Evolutionary conservation across 1,140 invertebrate species (phyloP), one percentile per base, ranked within the genome.

Genomic region (Nomia melanderi): DNA sequence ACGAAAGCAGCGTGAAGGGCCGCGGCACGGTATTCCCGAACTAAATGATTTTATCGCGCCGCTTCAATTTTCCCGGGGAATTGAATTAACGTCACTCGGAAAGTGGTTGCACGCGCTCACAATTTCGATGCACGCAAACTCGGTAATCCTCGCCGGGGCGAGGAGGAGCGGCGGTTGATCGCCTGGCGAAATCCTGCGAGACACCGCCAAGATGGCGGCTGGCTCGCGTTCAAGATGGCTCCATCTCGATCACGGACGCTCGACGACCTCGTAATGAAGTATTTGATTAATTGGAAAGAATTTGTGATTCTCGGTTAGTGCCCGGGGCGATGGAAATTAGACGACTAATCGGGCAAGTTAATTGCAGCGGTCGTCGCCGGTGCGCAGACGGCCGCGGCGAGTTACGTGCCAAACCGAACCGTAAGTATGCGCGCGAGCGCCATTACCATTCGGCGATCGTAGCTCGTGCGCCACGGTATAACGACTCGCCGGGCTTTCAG

Each of bases 381-480:
- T 57, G 39, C 31, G 62, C 39, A 59, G 47, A 41, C 29, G 17
- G 7, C 39, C 31, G 23, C 44, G 31, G n/a, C 70, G 57, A 81
- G 79, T 74, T 82, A 79, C 81, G 60, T 57, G 67, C 77, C 65
- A 75, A 83, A 85, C 65, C 50, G 47, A 63, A 62, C 76, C 53
- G 59, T 63, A 78, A 81, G 63, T 84, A 75, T 84, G 66, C 75
- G 66, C 7, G n/a, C 74, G 62, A 75, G 27, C 57, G 74, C 53
- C 79, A 85, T 84, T 84, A 59, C 71, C 71, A 84, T 81, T 84
- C 82, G 81, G 36, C 29, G 36, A 44, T 79, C 67, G 82, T 84
- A 83, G 77, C 71, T 69, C 39, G 72, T 65, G 44, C 56, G 77
- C 50, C 77, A 25, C 57, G 62, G 44, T 84, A 79, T 83, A 79